A percentile compares a stretch with the other conserved stretches of the same genome.
These are phyloP conservation scores for Mechanitis mazaeus DNA, from an alignment of 2,888 invertebrate genomes.

Conservation along the genomic window DNA sequence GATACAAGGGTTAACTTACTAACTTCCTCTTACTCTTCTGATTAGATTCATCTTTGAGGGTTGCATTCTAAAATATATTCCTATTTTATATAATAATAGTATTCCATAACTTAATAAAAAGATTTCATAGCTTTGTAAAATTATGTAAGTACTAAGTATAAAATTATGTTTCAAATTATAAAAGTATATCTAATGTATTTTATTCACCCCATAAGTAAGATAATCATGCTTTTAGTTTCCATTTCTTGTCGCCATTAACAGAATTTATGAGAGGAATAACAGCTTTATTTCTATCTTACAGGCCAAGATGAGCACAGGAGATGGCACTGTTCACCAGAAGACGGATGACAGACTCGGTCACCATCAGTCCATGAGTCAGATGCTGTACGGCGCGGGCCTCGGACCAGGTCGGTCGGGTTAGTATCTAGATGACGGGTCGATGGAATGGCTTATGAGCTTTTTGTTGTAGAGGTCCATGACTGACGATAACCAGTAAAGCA, in stretches of 20 bases:
- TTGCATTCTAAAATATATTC: no score
- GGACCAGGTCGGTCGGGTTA: constrained; percentile 72
- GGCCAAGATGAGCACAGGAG: constrained; percentile 79
- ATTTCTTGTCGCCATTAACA: no score
- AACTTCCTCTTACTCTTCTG: constrained; percentile 53
- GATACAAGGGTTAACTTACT: constrained; percentile 18
- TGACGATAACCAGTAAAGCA: no score
- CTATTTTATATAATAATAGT: no score
- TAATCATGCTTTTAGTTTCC: no score
- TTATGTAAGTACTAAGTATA: no score
- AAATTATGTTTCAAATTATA: no score
- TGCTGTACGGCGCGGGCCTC: constrained; percentile 71
- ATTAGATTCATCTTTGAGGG: neutral
- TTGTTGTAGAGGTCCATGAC: neutral
- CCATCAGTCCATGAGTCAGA: constrained; percentile 74
- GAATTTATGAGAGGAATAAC: neutral
- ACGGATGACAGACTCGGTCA: constrained; percentile 67
- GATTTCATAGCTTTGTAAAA: no score
- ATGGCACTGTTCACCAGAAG: constrained; percentile 72
- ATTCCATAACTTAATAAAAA: no score
- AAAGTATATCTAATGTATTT: no score
- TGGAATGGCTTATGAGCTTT: neutral
- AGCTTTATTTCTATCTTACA: constrained; percentile 48
- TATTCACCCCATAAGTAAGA: no score
- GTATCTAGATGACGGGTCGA: constrained; percentile 19